These are phyloP conservation scores for Athripsodes cinereus DNA, from an alignment of 2,888 invertebrate species.

Conservation along the genomic window DNA sequence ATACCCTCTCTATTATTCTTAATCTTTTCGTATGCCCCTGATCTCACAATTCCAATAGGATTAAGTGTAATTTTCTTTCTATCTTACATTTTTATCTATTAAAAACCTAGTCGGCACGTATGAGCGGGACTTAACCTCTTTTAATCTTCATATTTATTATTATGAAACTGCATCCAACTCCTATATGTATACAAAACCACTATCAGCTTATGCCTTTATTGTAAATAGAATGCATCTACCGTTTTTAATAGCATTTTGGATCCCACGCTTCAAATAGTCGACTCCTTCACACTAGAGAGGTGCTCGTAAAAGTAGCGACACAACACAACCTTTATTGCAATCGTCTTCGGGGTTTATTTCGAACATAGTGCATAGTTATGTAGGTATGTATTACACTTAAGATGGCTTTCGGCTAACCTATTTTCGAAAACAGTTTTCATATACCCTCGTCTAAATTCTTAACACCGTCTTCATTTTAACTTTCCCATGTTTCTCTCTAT, in stretches of 20 bases:
- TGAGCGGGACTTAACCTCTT: not conserved
- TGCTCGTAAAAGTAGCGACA: not conserved
- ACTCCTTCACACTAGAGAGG: not conserved
- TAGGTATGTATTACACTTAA: too few species aligned
- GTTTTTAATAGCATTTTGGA: not conserved
- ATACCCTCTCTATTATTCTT: not conserved
- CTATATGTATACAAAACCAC: not conserved
- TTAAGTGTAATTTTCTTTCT: not conserved
- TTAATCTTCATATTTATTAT: not conserved
- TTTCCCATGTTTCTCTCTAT: too few species aligned
- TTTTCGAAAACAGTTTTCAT: not conserved
- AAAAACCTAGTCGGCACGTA: not conserved
- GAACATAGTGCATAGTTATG: too few species aligned
- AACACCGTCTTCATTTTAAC: not conserved
- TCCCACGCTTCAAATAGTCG: not conserved
- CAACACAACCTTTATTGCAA: not conserved
- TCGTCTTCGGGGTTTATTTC: not conserved
- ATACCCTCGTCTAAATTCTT: not conserved
- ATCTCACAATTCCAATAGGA: not conserved
- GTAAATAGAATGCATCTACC: not conserved
- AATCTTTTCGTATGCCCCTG: not conserved
- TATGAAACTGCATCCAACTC: slow-evolving; percentile 1
- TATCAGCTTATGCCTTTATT: not conserved
- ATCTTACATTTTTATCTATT: not conserved
- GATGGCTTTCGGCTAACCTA: not conserved